phyloP scores from a whole-genome alignment of 2,888 invertebrate genomes.

The Zhuqinia jingwanae region DNA sequence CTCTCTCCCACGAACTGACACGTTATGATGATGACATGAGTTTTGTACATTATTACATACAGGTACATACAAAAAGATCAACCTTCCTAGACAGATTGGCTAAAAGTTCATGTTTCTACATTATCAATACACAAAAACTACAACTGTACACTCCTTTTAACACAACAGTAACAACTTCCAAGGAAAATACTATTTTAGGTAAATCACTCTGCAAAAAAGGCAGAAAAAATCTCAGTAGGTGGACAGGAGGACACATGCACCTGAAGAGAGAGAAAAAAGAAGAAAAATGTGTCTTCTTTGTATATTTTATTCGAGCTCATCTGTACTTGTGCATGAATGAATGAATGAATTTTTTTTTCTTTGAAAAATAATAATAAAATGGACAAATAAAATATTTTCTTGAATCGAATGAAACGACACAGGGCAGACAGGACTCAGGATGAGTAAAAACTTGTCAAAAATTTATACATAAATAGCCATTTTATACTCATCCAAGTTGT shows the following conservation, averaged over 20 bases:
- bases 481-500: no score
- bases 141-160: conserved; percentile 48
- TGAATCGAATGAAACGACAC: conserved; percentile 55
- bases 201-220: conserved; percentile 64
- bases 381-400: conserved; percentile 53
- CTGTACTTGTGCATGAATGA: background rate
- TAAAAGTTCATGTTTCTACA: conserved; percentile 40
- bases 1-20: conserved; percentile 47
- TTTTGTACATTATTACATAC: conserved; percentile 32
- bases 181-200: conserved; percentile 71
- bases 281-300: conserved; percentile 41
- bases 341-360: conserved; percentile 27
- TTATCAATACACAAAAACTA: conserved; percentile 4
- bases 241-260: conserved; percentile 74
- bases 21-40: conserved; percentile 46
- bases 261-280: no score
- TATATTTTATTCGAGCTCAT: conserved; percentile 7
- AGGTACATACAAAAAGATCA: background rate
- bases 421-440: conserved; percentile 6
- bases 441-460: conserved; percentile 1
- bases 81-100: conserved; percentile 46
- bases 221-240: conserved; percentile 62
- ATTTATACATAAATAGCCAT: conserved; percentile 31
- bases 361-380: background rate
- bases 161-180: conserved; percentile 50